phyloP scores from a whole-genome alignment of 2,888 invertebrate genomes.

The Metalampra italica region DNA sequence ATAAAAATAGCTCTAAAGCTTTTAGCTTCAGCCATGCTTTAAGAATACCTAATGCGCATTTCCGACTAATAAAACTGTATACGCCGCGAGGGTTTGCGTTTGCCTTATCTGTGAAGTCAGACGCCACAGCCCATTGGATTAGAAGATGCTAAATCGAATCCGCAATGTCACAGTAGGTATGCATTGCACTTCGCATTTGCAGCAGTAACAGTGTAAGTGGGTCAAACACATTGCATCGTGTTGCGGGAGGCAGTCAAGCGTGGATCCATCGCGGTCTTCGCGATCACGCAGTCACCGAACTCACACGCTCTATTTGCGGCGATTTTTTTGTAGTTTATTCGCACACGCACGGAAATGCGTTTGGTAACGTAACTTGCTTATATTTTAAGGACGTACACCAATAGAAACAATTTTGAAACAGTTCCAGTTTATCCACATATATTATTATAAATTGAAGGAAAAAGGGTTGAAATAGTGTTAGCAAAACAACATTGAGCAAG shows the following conservation, averaged over 20 bases:
- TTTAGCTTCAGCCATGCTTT: too few species aligned
- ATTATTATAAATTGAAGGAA: too few species aligned
- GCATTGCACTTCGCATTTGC: constrained; percentile 4
- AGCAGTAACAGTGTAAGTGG: constrained; percentile 30
- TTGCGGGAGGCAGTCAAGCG: constrained; percentile 42
- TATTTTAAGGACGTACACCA: not conserved
- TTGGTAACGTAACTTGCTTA: constrained; percentile 3
- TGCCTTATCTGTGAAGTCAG: too few species aligned
- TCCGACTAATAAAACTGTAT: too few species aligned
- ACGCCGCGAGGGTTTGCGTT: too few species aligned
- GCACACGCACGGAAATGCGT: constrained; percentile 11
- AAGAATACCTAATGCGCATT: too few species aligned
- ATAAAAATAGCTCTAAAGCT: too few species aligned
- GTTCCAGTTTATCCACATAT: too few species aligned
- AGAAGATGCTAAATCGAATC: not conserved
- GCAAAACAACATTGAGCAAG: too few species aligned
- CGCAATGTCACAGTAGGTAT: not conserved
- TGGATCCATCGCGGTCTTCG: constrained; percentile 51
- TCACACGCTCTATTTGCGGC: constrained; percentile 65
- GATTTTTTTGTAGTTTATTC: constrained; percentile 20
- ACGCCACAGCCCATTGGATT: not conserved
- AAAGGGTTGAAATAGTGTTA: too few species aligned
- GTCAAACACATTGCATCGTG: constrained; percentile 66
- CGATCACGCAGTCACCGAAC: constrained; percentile 53
- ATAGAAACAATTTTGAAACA: not conserved